Percentiles rank a stretch among this genome's conserved stretches.
These are phyloP conservation scores for Psittacula echo DNA, from an alignment of 2,797 vertebrate genomes.

Conservation along the genomic window DNA sequence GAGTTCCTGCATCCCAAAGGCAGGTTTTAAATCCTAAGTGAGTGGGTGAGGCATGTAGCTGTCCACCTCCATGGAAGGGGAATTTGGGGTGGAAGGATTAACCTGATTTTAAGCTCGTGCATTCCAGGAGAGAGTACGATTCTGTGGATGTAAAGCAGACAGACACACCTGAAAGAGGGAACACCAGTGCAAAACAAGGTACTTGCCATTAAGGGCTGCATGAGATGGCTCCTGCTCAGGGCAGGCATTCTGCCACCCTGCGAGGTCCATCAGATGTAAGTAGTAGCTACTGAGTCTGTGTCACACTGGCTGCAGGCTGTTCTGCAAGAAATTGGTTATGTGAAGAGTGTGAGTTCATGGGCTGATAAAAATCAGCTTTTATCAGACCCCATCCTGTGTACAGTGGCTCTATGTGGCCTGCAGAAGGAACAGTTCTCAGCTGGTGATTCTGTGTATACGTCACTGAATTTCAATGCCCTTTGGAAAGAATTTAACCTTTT, in stretches of 20 bases:
- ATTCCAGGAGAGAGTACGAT: neutral
- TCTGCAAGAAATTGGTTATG: neutral
- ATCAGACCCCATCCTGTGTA: neutral
- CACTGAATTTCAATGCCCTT: neutral
- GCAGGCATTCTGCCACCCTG: neutral
- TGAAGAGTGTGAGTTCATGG: neutral
- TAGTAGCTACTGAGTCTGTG: neutral
- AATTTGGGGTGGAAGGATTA: neutral
- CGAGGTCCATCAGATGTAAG: neutral
- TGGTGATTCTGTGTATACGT: neutral
- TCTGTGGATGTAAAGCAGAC: neutral
- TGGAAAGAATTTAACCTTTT: neutral
- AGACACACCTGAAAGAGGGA: neutral
- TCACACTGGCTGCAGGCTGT: neutral
- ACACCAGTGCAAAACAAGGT: neutral
- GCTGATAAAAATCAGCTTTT: neutral
- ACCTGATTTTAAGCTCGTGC: neutral
- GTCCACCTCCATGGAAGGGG: fast-evolving
- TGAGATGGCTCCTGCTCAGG: neutral
- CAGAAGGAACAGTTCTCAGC: neutral
- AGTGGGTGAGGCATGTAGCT: neutral
- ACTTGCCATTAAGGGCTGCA: neutral
- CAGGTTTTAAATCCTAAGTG: neutral
- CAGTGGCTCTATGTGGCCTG: fast-evolving
- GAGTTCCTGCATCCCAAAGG: neutral